Evolutionary conservation across 2,888 invertebrate genomes (phyloP).

Genomic region (Rhyacophila evoluta): DNA sequence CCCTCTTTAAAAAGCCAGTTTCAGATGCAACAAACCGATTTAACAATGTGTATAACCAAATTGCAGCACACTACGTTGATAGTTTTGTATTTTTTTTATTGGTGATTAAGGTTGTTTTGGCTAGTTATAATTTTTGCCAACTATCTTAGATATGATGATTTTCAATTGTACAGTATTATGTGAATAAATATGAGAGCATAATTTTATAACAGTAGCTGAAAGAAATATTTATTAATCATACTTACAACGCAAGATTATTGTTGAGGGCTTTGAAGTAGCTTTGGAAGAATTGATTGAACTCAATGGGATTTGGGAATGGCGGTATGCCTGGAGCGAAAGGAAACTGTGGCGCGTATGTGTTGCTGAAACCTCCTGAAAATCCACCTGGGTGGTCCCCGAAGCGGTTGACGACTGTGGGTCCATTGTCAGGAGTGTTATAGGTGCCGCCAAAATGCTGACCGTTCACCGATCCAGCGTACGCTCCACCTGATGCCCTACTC

Average conservation of each 20-base stretch:
- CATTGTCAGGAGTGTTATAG: conserved; percentile 48
- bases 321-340: conserved; percentile 43
- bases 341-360: conserved; percentile 36
- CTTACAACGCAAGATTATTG: conserved; percentile 51
- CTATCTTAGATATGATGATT: no score
- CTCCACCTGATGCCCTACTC: conserved; percentile 44
- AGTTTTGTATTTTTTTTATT: no score
- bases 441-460: conserved; percentile 52
- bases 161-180: no score
- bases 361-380: neutral
- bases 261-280: conserved; percentile 49
- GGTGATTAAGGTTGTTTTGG: no score
- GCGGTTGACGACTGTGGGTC: conserved; percentile 49
- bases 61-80: no score
- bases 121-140: no score
- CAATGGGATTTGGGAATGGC: conserved; percentile 49
- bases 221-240: no score
- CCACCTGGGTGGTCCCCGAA: conserved; percentile 40
- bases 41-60: neutral
- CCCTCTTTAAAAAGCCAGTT: neutral
- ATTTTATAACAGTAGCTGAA: no score
- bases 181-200: no score
- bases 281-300: conserved; percentile 52
- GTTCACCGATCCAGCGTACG: conserved; percentile 46
- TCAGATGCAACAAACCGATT: neutral